phyloP scores from a whole-genome alignment of 2,113 vertebrate genomes.

The Rhinolophus sinicus region DNA sequence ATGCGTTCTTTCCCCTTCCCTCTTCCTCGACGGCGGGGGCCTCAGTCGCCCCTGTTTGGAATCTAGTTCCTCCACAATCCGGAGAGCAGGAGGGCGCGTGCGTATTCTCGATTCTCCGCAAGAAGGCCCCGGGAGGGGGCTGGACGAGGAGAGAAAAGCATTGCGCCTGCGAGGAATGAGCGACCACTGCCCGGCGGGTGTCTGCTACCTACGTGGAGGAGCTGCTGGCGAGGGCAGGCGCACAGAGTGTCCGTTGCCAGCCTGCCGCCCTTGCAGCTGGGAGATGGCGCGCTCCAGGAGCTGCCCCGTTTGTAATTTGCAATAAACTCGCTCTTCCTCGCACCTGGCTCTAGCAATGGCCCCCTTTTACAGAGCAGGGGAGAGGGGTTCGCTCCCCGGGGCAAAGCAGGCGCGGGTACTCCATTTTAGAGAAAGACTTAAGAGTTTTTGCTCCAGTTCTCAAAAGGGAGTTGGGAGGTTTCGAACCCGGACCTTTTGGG shows the following conservation, averaged over 20 bases:
- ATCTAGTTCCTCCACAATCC: not conserved
- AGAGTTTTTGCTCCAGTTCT: not conserved
- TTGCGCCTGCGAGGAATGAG: slow-evolving; percentile 47
- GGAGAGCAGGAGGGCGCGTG: not conserved
- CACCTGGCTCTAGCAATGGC: slow-evolving; percentile 2
- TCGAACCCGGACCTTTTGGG: not conserved
- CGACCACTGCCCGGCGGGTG: not conserved
- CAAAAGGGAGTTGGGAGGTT: not conserved
- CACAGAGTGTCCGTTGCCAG: not conserved
- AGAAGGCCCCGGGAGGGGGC: not conserved
- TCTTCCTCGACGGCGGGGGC: no score
- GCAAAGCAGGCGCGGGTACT: not conserved
- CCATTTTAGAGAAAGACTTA: not conserved
- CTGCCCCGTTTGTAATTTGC: slow-evolving; percentile 30
- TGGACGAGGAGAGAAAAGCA: not conserved
- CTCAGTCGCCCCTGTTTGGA: not conserved
- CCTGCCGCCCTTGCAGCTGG: not conserved
- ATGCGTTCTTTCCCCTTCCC: not conserved
- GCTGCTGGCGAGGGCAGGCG: not conserved
- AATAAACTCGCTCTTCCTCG: slow-evolving; percentile 79
- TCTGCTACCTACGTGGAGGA: not conserved
- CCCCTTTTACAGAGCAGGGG: not conserved
- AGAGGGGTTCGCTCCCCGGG: rapidly evolving
- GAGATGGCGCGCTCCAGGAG: not conserved
- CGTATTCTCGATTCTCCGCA: not conserved